Conservation (phyloP, 2,113 vertebrate genomes). For the Semicossyphus pulcher region DNA sequence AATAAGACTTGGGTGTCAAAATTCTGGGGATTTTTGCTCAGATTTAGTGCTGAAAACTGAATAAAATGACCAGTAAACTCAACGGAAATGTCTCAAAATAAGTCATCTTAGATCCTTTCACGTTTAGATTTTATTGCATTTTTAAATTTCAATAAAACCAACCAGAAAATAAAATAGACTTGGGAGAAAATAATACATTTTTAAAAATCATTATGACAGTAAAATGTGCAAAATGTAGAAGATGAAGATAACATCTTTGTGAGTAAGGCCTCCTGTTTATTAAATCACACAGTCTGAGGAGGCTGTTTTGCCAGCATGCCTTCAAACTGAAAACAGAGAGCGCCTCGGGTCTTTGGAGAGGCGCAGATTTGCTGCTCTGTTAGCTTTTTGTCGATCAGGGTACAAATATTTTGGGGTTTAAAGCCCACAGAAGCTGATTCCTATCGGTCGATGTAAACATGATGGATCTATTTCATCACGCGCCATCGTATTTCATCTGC, state of each 20-base stretch:
- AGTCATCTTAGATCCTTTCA: not conserved
- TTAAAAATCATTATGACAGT: slow-evolving; percentile 29
- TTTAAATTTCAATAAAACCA: slow-evolving; percentile 17
- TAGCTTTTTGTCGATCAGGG: slow-evolving; percentile 46
- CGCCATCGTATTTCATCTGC: not conserved
- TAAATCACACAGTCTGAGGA: slow-evolving; percentile 63
- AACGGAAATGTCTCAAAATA: too few relatives aligned
- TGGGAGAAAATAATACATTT: not conserved
- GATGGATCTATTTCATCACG: not conserved
- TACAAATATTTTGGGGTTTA: slow-evolving; percentile 69
- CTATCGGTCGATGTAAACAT: not conserved
- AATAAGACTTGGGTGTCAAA: too few relatives aligned
- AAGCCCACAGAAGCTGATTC: slow-evolving; percentile 8
- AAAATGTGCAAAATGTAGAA: slow-evolving; percentile 68
- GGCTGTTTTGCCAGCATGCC: slow-evolving; percentile 78
- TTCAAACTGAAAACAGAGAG: slow-evolving; percentile 61
- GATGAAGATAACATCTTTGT: not conserved
- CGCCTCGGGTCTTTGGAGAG: slow-evolving; percentile 61
- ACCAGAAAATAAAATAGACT: slow-evolving; percentile 19
- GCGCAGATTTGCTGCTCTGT: slow-evolving; percentile 74
- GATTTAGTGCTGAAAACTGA: not conserved
- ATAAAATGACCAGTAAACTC: too few relatives aligned
- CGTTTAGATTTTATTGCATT: slow-evolving; percentile 13
- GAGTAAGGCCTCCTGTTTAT: slow-evolving; percentile 39
- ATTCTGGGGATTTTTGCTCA: not conserved